These are phyloP conservation scores for Symphodus melops DNA, from an alignment of 2,113 vertebrate genomes.

Conservation along the genomic window DNA sequence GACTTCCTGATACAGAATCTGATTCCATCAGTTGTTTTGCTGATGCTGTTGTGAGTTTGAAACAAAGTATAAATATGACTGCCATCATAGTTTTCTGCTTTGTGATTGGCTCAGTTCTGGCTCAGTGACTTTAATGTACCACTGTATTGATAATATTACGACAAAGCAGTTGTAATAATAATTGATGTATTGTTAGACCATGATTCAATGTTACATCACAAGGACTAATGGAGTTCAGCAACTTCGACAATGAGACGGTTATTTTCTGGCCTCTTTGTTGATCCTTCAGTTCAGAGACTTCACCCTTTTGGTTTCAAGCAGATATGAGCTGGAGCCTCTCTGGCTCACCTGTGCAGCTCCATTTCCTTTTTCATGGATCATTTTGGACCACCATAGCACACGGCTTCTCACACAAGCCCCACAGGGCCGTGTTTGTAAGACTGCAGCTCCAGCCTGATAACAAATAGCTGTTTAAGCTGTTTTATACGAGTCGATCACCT, in stretches of 20 bases:
- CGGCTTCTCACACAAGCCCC: not conserved
- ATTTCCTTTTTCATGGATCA: not conserved
- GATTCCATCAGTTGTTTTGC: too few species aligned
- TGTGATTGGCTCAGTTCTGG: too few species aligned
- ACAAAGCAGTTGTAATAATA: too few species aligned
- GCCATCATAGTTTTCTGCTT: too few species aligned
- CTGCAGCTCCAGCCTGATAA: constrained; percentile 26
- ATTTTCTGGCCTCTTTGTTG: not conserved
- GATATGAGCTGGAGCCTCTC: not conserved
- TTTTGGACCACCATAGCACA: constrained; percentile 2
- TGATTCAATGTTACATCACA: not conserved
- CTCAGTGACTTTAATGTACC: too few species aligned
- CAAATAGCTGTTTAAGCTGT: constrained; percentile 48
- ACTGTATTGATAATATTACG: too few species aligned
- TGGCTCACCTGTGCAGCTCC: not conserved
- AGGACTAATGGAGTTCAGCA: not conserved
- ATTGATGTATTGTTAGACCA: too few species aligned
- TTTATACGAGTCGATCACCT: constrained; percentile 5
- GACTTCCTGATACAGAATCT: not conserved
- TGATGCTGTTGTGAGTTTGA: too few species aligned
- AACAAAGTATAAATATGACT: too few species aligned
- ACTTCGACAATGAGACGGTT: not conserved
- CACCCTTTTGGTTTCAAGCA: not conserved
- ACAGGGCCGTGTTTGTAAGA: constrained; percentile 7
- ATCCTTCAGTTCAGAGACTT: too few species aligned